These are phyloP conservation scores for Dicentrarchus labrax DNA, from an alignment of 2,113 vertebrate genomes.

Conservation along the genomic window DNA sequence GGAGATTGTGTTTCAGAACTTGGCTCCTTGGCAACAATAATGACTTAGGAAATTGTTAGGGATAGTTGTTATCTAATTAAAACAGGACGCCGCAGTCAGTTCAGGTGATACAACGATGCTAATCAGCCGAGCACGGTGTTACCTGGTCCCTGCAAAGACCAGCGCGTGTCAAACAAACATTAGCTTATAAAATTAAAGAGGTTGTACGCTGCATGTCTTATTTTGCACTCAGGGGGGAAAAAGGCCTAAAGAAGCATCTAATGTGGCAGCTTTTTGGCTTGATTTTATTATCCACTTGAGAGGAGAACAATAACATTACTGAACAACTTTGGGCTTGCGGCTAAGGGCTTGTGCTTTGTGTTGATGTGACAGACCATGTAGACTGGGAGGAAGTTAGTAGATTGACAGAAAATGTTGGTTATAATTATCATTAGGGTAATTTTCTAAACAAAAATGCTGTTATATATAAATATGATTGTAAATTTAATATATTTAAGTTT, in stretches of 20 bases:
- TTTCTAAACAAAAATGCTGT: neutral
- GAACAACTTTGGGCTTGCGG: neutral
- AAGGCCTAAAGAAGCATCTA: neutral
- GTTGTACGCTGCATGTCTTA: constrained; percentile 4
- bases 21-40: constrained; percentile 50
- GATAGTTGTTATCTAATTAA: constrained; percentile 60
- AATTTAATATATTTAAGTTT: neutral
- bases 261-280: neutral
- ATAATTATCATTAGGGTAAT: neutral
- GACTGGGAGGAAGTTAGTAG: neutral
- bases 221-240: neutral
- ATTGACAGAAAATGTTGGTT: neutral
- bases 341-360: constrained; percentile 1
- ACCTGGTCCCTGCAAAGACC: constrained; percentile 18
- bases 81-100: constrained; percentile 27
- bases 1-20: constrained; percentile 53
- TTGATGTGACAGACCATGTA: neutral
- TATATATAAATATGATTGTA: neutral
- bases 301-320: constrained; percentile 8
- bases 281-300: neutral
- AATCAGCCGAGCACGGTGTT: constrained; percentile 24
- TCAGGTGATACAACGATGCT: constrained; percentile 18
- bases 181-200: constrained; percentile 14
- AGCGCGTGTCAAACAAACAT: constrained; percentile 17
- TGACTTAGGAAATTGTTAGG: constrained; percentile 45